phyloP scores from a whole-genome alignment of 2,888 invertebrate genomes.

The Dinocampus coccinellae region DNA sequence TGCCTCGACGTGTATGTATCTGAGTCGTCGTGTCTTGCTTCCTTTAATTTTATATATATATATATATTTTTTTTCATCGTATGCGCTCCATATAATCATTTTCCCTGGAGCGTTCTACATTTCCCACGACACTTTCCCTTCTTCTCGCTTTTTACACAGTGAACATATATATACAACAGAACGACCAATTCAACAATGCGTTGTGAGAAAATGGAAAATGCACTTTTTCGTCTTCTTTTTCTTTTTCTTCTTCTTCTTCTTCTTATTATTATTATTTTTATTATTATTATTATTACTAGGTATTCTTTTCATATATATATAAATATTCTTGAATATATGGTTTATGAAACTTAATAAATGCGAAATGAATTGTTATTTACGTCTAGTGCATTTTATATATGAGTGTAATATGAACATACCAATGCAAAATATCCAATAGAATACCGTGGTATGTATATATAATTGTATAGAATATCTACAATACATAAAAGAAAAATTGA shows the following conservation, averaged over 20 bases:
- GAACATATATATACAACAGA: background rate
- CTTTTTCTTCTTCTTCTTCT: too few relatives aligned
- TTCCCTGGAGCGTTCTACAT: constrained; percentile 50
- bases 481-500: too few relatives aligned
- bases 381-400: background rate
- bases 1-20: constrained; percentile 19
- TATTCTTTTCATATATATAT: too few relatives aligned
- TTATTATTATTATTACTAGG: too few relatives aligned
- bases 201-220: constrained; percentile 65
- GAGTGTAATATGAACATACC: too few relatives aligned
- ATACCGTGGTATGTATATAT: too few relatives aligned
- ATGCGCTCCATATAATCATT: constrained; percentile 52
- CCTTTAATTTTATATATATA: constrained; percentile 25
- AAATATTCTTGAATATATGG: constrained; percentile 42
- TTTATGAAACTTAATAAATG: constrained; percentile 67
- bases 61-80: constrained; percentile 47
- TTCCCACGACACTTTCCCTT: constrained; percentile 43
- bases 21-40: constrained; percentile 14
- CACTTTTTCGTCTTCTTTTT: constrained; percentile 36
- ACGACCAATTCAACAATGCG: constrained; percentile 41
- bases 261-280: too few relatives aligned
- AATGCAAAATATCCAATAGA: too few relatives aligned
- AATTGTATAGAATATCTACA: too few relatives aligned
- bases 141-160: constrained; percentile 13
- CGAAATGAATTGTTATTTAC: constrained; percentile 38